Conservation (phyloP, 2,888 invertebrate species). For the Oligia latruncula region DNA sequence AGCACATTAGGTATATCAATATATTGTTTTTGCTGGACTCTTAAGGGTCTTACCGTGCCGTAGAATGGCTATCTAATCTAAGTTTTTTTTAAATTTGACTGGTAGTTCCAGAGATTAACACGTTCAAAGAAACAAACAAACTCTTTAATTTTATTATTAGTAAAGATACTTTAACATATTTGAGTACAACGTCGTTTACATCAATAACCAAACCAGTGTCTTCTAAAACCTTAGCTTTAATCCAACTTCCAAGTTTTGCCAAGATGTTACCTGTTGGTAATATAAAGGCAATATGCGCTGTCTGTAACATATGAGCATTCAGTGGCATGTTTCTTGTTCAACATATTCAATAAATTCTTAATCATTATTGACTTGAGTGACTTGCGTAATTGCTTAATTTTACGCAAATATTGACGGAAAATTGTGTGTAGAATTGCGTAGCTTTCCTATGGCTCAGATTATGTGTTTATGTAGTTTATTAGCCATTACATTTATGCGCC, state of each 20-base stretch:
- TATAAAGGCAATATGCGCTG: conserved; percentile 1
- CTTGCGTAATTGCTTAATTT: conserved; percentile 27
- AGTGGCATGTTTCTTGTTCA: conserved; percentile 34
- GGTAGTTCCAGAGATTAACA: no score
- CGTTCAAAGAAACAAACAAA: no score
- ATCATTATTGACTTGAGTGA: conserved; percentile 24
- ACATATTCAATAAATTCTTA: conserved; percentile 29
- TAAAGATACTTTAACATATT: neutral
- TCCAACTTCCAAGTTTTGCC: conserved; percentile 13
- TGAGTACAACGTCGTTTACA: neutral
- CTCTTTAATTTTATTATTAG: no score
- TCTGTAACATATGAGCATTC: conserved; percentile 22
- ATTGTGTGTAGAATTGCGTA: neutral
- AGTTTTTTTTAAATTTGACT: no score
- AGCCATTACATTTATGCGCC: neutral
- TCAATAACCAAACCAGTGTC: neutral
- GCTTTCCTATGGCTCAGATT: conserved; percentile 2
- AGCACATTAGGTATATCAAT: neutral
- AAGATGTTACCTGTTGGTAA: conserved; percentile 30
- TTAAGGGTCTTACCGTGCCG: no score
- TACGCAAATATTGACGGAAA: conserved; percentile 21
- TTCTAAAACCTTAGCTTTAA: conserved; percentile 1
- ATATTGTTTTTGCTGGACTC: no score
- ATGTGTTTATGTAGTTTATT: neutral
- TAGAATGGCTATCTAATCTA: no score